Evolutionary conservation across 2,888 invertebrate species (phyloP), one percentile per base, ranked within the genome.

Genomic region (Chloromyia formosa): DNA sequence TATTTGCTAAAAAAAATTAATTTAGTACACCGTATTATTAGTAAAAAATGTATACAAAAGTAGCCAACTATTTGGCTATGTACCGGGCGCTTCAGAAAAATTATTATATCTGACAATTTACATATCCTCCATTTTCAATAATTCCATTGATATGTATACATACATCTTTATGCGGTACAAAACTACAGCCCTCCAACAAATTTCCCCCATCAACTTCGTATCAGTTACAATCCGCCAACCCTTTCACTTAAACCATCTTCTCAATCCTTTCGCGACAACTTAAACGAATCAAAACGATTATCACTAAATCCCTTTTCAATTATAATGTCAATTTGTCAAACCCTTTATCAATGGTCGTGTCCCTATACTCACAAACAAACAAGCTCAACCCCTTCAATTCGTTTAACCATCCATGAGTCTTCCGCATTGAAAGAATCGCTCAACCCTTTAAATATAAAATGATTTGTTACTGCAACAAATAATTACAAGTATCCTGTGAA

Each of bases 371-470:
- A 56, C 16, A 16, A 20, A 35, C 27, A 56, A 56, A 18, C 18
- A 5, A 20, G n/a, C 3, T 61, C 61, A 61, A 61, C 61, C 61
- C 61, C 35, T 61, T 61, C 20, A 20, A 20, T 56, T 56, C 18
- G 18, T n/a, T 10, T 35, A 35, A 2, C 2, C 27, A 35, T 35
- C 27, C n/a, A n/a, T n/a, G n/a, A n/a, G n/a, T n/a, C n/a, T n/a
- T n/a, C n/a, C 27, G 2, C 27, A 35, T 35, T 35, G 27, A 35
- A 35, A 35, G 2, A 35, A 35, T 35, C 27, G 7, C 27, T 61
- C 35, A 61, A 61, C 61, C 61, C 61, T 61, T 61, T 16, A 61
- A 35, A 14, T 22, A 61, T 61, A 22, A 35, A 61, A 23, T 20
- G 35, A 23, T 61, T 61, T n/a, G 61, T 27, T 14, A 35, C 27